A percentile compares a stretch with the other conserved stretches of the same genome.
Evolutionary conservation across 2,113 vertebrate genomes (phyloP).

Genomic region (Dicerorhinus sumatrensis): DNA sequence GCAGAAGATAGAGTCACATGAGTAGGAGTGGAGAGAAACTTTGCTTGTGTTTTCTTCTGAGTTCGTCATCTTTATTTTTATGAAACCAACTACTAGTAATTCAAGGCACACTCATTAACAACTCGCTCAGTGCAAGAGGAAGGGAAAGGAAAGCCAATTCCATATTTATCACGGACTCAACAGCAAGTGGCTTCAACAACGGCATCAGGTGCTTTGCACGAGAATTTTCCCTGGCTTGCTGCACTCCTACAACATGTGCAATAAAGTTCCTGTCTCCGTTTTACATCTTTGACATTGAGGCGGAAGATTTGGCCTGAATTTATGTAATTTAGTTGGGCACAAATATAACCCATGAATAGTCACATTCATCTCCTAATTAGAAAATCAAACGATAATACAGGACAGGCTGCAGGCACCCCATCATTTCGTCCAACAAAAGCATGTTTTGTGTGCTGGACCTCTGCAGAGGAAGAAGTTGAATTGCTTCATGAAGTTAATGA

Average conservation of each 20-base stretch:
- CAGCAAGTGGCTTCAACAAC: slow-evolving; percentile 15
- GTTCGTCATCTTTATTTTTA: slow-evolving; percentile 51
- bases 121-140: slow-evolving; percentile 17
- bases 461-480: slow-evolving; percentile 39
- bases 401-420: slow-evolving; percentile 74
- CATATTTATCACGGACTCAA: slow-evolving; percentile 15
- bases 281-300: slow-evolving; percentile 83
- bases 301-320: slow-evolving; percentile 85
- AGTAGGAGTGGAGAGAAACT: slow-evolving; percentile 19
- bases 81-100: slow-evolving; percentile 25
- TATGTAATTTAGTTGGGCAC: slow-evolving; percentile 81
- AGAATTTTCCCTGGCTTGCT: slow-evolving; percentile 64
- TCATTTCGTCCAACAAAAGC: slow-evolving; percentile 63
- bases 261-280: slow-evolving; percentile 70
- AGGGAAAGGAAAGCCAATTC: slow-evolving; percentile 47
- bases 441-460: neutral
- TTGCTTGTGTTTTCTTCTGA: slow-evolving; percentile 59
- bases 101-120: slow-evolving; percentile 36
- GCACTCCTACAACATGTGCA: slow-evolving; percentile 70
- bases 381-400: slow-evolving; percentile 79
- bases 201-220: slow-evolving; percentile 27
- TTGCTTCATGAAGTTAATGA: slow-evolving; percentile 57
- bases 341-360: slow-evolving; percentile 79
- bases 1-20: neutral
- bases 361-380: slow-evolving; percentile 83